Evolutionary conservation across 2,888 invertebrate genomes (phyloP).

Genomic region (Lithophane semibrunnea): DNA sequence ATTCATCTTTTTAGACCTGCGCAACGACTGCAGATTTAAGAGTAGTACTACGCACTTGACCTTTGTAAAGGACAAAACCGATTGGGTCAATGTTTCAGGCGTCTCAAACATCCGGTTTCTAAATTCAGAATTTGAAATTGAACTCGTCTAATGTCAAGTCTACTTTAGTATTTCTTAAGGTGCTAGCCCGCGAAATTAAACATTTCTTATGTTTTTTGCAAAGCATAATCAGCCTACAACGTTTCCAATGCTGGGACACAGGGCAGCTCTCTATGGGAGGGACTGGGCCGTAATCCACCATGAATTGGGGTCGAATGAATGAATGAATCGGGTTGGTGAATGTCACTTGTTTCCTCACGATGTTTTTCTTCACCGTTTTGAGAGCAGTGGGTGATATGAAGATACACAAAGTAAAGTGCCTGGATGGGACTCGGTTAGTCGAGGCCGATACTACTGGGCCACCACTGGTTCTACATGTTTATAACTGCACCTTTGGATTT

Average conservation of each 20-base stretch:
- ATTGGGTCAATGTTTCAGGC: slow-evolving; percentile 16
- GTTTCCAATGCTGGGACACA: too few species aligned
- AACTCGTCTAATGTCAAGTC: not conserved
- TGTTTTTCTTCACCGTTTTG: too few species aligned
- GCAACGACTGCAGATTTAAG: slow-evolving; percentile 17
- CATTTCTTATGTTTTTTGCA: not conserved
- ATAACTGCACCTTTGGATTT: not conserved
- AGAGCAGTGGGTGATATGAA: too few species aligned
- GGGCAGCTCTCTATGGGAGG: not conserved
- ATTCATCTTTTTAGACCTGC: slow-evolving; percentile 23
- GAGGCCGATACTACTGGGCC: too few species aligned
- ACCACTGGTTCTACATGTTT: not conserved
- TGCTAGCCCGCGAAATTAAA: not conserved
- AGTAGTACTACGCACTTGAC: slow-evolving; percentile 33
- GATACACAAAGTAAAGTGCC: too few species aligned
- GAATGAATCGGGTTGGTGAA: not conserved
- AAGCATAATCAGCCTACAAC: too few species aligned
- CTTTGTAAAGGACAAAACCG: slow-evolving; percentile 31
- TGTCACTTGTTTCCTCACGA: too few species aligned
- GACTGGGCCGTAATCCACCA: not conserved
- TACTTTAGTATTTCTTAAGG: not conserved
- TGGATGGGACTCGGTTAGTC: too few species aligned
- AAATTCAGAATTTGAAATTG: not conserved
- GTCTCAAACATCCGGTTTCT: not conserved
- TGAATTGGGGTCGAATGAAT: too few species aligned